A percentile compares a stretch with the other conserved stretches of the same genome.
Conservation (phyloP, 2,888 invertebrate species). For the Meloe dianella region DNA sequence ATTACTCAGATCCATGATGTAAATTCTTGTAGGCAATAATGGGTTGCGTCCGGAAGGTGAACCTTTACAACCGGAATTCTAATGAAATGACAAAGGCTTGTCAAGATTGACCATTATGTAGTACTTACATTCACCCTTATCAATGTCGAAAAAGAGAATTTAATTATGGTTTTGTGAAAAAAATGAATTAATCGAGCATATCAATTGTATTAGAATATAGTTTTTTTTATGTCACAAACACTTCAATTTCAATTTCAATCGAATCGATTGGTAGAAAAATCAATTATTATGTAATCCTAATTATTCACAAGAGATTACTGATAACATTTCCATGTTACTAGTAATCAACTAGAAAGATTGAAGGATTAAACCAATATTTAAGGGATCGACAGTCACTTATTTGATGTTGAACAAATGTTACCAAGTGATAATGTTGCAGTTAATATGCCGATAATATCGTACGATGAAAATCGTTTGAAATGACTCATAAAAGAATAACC, state of each 20-base stretch:
- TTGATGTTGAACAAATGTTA: no score
- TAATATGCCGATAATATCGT: no score
- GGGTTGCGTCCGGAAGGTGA: conserved; percentile 44
- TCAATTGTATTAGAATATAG: background rate
- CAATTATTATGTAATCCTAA: no score
- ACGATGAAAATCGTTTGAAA: no score
- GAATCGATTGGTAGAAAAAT: no score
- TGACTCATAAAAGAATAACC: background rate
- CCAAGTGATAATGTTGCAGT: no score
- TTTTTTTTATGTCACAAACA: background rate
- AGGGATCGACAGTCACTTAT: no score
- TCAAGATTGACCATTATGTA: conserved; percentile 20
- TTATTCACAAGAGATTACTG: no score
- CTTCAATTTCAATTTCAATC: background rate
- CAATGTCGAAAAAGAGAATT: background rate
- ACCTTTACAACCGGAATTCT: conserved; percentile 40
- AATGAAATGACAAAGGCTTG: conserved; percentile 42
- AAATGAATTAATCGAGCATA: background rate
- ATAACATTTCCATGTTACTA: no score
- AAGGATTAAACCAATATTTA: no score
- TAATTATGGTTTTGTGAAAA: background rate
- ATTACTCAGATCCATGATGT: background rate
- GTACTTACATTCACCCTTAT: background rate
- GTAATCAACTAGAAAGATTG: no score
- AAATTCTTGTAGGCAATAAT: conserved; percentile 36